Evolutionary conservation across 2,797 vertebrate species (phyloP).

Genomic region (Premnoplex brunnescens): DNA sequence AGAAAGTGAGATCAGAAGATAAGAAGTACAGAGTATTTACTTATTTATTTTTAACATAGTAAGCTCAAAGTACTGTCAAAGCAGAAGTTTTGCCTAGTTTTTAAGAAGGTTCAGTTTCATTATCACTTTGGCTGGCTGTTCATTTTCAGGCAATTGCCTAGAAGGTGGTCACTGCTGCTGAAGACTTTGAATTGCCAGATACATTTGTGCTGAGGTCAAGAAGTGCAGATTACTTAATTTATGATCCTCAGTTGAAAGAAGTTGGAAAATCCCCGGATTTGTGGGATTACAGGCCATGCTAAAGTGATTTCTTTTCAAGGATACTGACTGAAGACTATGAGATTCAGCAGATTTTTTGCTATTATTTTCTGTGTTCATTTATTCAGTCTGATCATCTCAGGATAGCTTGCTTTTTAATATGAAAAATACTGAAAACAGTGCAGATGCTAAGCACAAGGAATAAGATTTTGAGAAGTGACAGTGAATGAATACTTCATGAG

Average conservation of each 20-base stretch:
- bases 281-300: background rate
- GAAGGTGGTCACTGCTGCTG: fast-evolving
- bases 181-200: background rate
- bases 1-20: slow-evolving; percentile 25
- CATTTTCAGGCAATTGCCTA: background rate
- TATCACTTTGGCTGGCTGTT: background rate
- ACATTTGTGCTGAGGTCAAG: background rate
- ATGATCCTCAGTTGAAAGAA: background rate
- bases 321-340: background rate
- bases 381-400: background rate
- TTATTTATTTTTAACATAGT: background rate
- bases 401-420: background rate
- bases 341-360: slow-evolving; percentile 9
- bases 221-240: background rate
- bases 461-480: background rate
- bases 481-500: background rate
- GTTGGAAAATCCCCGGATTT: background rate
- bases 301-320: background rate
- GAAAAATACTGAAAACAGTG: background rate
- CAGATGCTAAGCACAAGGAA: background rate
- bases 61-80: background rate
- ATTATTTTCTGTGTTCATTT: background rate
- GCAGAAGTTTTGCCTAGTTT: background rate
- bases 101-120: background rate
- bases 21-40: background rate